phyloP scores from a whole-genome alignment of 1,140 invertebrate species.

The Formica selysi region DNA sequence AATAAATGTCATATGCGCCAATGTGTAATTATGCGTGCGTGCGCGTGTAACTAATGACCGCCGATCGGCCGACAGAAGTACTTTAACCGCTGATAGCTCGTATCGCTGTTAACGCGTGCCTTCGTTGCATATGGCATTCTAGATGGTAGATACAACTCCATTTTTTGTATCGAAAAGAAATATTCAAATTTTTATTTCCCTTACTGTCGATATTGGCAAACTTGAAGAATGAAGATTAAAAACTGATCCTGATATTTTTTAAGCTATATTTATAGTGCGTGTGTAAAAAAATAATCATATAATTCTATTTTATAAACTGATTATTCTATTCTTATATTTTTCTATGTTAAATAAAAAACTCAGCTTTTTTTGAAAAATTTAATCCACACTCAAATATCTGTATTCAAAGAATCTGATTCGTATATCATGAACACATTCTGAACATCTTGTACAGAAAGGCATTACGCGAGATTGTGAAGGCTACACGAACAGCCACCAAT shows the following conservation, averaged over 20 bases:
- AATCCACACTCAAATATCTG: not conserved
- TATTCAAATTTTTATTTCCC: not conserved
- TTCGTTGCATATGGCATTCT: not conserved
- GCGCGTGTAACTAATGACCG: constrained; percentile 64
- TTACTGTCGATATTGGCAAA: not conserved
- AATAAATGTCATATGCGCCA: constrained; percentile 62
- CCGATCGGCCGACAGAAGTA: constrained; percentile 56
- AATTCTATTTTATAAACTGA: not conserved
- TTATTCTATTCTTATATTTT: not conserved
- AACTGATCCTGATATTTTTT: not conserved
- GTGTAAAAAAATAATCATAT: not conserved
- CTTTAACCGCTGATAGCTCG: constrained; percentile 46
- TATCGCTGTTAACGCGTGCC: constrained; percentile 22
- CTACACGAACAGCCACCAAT: constrained; percentile 27
- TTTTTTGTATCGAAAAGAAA: not conserved
- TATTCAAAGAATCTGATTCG: constrained; percentile 6
- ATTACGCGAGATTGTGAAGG: constrained; percentile 47
- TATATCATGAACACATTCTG: constrained; percentile 9
- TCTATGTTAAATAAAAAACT: constrained; percentile 4
- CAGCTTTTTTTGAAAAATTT: not conserved
- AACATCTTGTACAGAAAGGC: constrained; percentile 16
- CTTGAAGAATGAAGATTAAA: not conserved
- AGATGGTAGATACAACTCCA: not conserved
- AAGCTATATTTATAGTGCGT: not conserved
- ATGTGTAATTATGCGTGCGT: constrained; percentile 61